Evolutionary conservation across 2,888 invertebrate genomes (phyloP), one percentile per base, ranked within the genome.

Genomic region (Mimas tiliae): DNA sequence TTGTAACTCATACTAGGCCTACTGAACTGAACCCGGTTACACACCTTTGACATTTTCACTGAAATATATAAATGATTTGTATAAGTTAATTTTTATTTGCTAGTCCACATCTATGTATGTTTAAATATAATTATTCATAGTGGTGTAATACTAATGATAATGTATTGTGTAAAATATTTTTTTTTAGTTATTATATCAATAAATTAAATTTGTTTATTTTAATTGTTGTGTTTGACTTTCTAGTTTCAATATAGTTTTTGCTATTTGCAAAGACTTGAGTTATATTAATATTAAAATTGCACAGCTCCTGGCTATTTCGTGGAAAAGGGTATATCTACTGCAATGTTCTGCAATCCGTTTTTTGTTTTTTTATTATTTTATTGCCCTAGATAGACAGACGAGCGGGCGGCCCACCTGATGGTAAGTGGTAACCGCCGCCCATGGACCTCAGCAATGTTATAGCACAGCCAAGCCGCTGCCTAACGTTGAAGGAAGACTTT

Each of bases 181-280:
- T 82, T 91, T 91, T 91, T 89, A 85, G 86, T 90, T 90, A 89
- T 90, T 91, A 92, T 91, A 92, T 91, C 92, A 93, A 92, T 93
- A 92, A 93, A 93, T 93, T 92, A 91, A 93, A 91, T 92, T 93
- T 93, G 93, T 93, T 93, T 93, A 93, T 91, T 93, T 93, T 87
- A 90, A 72, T 77, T 77, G 79, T 72, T 81, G 79, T 73, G 82
- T 88, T 87, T 88, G 82, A 83, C 87, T 87, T 78, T 64, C 27
- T 52, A 6, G 4, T 42, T 38, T 34, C 8, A 33, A n/a, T 38
- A 16, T 11, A 11, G 12, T 19, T 11, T 21, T 6, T 51, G 27
- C 27, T 19, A 6, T 48, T 14, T 14, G n/a, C 14, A 0, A n/a
- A 12, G 47, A 11, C 14, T 7, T 9, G 1, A 47, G 47, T 3